Evolutionary conservation across 2,797 vertebrate genomes (phyloP), one percentile per base, ranked within the genome.

Genomic region (Siniperca undulata): DNA sequence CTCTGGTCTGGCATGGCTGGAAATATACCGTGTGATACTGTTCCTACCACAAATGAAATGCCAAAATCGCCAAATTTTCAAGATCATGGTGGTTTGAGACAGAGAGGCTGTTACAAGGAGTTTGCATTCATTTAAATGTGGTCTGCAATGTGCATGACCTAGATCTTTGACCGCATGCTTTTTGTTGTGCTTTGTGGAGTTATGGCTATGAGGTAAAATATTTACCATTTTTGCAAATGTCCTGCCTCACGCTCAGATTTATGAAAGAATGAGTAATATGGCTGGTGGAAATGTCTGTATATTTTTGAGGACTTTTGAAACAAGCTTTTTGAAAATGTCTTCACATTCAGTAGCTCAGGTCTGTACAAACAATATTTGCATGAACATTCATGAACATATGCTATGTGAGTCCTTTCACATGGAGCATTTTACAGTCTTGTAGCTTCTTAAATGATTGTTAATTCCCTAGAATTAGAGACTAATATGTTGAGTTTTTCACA

Each of bases 191-290:
- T 55, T 38, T 40, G 9, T 38, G 1, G 20, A 24, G 12, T 58
- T 55, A 42, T 48, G 2, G 3, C 20, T 55, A 3, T 4, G 4
- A 4, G 27, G 19, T 24, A 19, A 19, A 36, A 44, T 30, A 27
- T n/a, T 34, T 20, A 46, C 17, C 66, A 17, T 64, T 70, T 30
- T 58, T 70, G 53, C n/a, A 79, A 80, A 83, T 79, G 68, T 38
- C 76, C 65, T 52, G 46, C 38, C 20, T 75, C 22, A 17, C 0
- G 7, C n/a, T 62, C n/a, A 36, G 50, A 27, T 52, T 46, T n/a
- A 24, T 48, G 1, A 38, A n/a, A 52, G 20, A 70, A 56, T 46
- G 2, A 24, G 19, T 61, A 53, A 44, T n/a, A 44, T 67, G 8
- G n/a, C n/a, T 19, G 7, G 8, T 24, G 9, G 20, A 27, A 8